Evolutionary conservation across 2,113 vertebrate species (phyloP).

Genomic region (Hippocampus comes): DNA sequence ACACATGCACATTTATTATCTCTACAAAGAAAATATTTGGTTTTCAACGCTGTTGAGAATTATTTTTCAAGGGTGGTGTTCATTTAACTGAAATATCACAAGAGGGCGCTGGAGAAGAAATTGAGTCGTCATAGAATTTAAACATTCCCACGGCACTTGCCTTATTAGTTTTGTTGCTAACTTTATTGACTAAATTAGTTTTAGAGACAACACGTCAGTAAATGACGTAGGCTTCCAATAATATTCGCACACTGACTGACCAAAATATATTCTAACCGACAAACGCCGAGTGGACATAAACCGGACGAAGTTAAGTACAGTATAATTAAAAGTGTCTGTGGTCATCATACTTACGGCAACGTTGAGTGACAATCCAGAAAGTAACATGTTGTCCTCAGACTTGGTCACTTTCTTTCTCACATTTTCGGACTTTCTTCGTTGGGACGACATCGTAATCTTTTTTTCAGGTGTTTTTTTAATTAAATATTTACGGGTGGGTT

Average conservation of each 20-base stretch:
- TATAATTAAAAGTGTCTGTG: neutral
- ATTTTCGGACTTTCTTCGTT: neutral
- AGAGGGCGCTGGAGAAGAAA: neutral
- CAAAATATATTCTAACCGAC: neutral
- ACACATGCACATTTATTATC: neutral
- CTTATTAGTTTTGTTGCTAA: neutral
- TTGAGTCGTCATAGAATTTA: neutral
- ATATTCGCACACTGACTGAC: neutral
- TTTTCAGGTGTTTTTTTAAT: too few relatives aligned
- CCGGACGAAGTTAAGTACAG: neutral
- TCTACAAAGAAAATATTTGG: neutral
- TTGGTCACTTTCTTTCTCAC: constrained; percentile 5
- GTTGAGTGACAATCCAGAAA: neutral
- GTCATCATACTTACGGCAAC: neutral
- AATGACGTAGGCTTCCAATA: neutral
- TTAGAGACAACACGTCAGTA: neutral
- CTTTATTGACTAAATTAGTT: neutral
- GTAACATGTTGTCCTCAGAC: neutral
- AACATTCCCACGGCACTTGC: neutral
- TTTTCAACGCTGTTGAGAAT: neutral
- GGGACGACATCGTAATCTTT: neutral
- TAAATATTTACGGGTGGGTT: too few relatives aligned
- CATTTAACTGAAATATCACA: neutral
- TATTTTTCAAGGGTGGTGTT: too few relatives aligned
- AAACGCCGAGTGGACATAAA: neutral